A percentile compares a stretch with the other conserved stretches of the same genome.
Evolutionary conservation across 2,797 vertebrate genomes (phyloP).

Genomic region (Ctenopoma multispine): DNA sequence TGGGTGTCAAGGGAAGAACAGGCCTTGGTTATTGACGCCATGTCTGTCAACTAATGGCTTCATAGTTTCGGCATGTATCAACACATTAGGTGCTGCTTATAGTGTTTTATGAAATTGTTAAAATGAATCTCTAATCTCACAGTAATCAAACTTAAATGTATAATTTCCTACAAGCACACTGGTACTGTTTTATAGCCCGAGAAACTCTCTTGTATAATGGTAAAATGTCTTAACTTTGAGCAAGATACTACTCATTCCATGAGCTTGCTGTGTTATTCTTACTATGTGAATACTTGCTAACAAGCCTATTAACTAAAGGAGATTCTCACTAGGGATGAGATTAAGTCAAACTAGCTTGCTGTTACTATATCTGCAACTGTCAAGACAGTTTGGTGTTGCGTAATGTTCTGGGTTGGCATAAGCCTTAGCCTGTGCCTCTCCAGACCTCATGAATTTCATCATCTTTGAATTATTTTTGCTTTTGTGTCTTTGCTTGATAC

Average conservation of each 20-base stretch:
- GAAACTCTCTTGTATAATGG: not conserved
- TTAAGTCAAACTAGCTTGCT: slow-evolving; percentile 70
- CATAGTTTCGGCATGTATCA: not conserved
- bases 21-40: not conserved
- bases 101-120: not conserved
- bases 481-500: not conserved
- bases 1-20: not conserved
- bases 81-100: not conserved
- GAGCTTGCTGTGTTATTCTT: not conserved
- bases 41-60: not conserved
- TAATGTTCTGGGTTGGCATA: slow-evolving; percentile 35
- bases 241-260: not conserved
- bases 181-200: not conserved
- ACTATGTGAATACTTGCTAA: slow-evolving; percentile 53
- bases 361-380: slow-evolving; percentile 69
- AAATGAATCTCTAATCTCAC: not conserved
- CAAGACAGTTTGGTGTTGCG: slow-evolving; percentile 49
- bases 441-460: not conserved
- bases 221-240: not conserved
- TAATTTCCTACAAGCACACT: not conserved
- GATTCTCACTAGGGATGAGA: slow-evolving; percentile 67
- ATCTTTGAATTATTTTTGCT: not conserved
- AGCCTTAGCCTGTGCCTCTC: slow-evolving; percentile 2
- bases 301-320: slow-evolving; percentile 73
- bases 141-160: not conserved